Evolutionary conservation across 2,113 vertebrate species (phyloP).

Genomic region (Dasyprocta punctata): DNA sequence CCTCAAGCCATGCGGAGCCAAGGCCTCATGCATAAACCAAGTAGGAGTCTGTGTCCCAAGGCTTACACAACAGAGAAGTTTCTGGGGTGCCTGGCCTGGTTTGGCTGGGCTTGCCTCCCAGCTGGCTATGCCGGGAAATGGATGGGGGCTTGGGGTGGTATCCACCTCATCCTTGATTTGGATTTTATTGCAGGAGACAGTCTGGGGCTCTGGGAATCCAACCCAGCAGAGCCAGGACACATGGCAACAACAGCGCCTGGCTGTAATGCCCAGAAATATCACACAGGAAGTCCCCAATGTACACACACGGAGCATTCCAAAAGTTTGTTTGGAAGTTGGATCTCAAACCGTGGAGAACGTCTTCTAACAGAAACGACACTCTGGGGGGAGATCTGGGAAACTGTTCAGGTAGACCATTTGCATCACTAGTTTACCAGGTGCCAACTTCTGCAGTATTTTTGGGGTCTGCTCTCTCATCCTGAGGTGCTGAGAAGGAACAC

Average conservation of each 20-base stretch:
- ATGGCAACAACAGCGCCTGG: neutral
- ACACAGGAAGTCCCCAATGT: neutral
- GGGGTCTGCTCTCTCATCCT: neutral
- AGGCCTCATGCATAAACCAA: neutral
- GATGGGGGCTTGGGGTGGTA: neutral
- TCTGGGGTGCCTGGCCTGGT: neutral
- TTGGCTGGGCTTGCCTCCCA: neutral
- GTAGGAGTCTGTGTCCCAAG: neutral
- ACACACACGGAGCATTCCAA: constrained; percentile 11
- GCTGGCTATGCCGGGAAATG: neutral
- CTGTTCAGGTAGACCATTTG: neutral
- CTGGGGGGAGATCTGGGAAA: neutral
- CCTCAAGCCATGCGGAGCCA: neutral
- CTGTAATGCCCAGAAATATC: neutral
- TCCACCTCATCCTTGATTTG: neutral
- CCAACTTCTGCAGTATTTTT: neutral
- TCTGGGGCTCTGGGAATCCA: neutral
- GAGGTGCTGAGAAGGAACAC: neutral
- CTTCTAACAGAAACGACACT: neutral
- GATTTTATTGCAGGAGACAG: neutral
- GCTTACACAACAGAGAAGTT: neutral
- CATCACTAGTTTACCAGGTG: neutral
- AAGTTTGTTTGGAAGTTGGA: constrained; percentile 21
- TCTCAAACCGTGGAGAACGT: neutral
- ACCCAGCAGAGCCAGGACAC: neutral